Evolutionary conservation across 1,140 invertebrate species (phyloP).

Genomic region (Caerostris extrusa): DNA sequence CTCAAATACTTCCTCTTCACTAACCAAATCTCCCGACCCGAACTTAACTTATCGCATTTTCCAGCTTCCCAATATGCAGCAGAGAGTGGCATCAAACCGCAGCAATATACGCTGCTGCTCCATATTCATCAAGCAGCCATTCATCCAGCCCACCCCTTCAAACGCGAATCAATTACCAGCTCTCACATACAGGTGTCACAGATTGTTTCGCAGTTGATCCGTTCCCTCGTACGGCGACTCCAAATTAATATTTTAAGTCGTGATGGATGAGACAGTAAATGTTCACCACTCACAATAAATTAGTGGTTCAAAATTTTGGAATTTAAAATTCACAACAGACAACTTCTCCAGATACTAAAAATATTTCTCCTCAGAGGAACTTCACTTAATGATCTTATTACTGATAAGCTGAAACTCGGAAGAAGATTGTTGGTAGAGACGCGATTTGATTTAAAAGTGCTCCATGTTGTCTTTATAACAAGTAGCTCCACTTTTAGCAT

Average conservation of each 20-base stretch:
- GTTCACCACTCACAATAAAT: slow-evolving; percentile 20
- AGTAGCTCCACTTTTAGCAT: not conserved
- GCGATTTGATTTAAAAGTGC: not conserved
- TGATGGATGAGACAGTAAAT: slow-evolving; percentile 58
- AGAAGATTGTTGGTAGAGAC: not conserved
- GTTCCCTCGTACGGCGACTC: not conserved
- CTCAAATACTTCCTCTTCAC: no score
- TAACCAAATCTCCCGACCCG: no score
- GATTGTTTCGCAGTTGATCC: slow-evolving; percentile 59
- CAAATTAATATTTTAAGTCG: slow-evolving; percentile 58
- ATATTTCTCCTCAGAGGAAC: not conserved
- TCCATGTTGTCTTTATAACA: not conserved
- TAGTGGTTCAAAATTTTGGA: not conserved
- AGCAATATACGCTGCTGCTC: not conserved
- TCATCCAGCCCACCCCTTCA: not conserved
- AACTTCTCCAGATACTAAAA: not conserved
- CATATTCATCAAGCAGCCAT: slow-evolving; percentile 25
- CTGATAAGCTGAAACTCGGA: slow-evolving; percentile 13
- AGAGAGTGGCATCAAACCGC: not conserved
- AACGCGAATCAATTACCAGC: slow-evolving; percentile 58
- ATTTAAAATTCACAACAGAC: slow-evolving; percentile 14
- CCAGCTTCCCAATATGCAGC: not conserved
- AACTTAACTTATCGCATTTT: not conserved
- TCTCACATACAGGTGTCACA: slow-evolving; percentile 55
- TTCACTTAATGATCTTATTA: slow-evolving; percentile 30